Evolutionary conservation across 1,140 invertebrate species (phyloP).

Genomic region (Apolygus lucorum): DNA sequence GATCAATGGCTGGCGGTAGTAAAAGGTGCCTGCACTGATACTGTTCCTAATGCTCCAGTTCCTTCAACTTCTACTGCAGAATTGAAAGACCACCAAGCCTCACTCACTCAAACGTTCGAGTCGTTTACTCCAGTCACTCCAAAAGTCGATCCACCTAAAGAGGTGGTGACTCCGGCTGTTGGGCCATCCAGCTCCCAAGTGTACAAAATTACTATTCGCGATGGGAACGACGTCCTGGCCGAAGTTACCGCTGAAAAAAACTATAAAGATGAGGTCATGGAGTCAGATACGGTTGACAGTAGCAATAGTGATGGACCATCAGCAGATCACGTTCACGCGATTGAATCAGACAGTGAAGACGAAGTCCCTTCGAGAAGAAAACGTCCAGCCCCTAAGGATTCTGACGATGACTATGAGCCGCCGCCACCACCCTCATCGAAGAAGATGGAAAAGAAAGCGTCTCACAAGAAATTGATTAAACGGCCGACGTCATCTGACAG

Average conservation of each 20-base stretch:
- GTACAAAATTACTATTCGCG: constrained; percentile 60
- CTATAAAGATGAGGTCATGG: constrained; percentile 13
- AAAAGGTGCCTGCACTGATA: constrained; percentile 40
- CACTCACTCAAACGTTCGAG: not conserved
- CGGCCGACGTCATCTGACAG: constrained; percentile 23
- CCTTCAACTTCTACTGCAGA: constrained; percentile 23
- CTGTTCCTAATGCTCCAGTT: constrained; percentile 18
- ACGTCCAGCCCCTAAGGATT: not conserved
- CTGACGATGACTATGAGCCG: not conserved
- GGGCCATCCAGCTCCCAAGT: no score
- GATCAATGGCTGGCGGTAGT: constrained; percentile 84
- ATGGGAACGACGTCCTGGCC: constrained; percentile 61
- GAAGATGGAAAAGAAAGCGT: constrained; percentile 21
- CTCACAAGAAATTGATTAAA: constrained; percentile 12
- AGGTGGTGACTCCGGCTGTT: not conserved
- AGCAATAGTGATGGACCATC: not conserved
- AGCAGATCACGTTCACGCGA: not conserved
- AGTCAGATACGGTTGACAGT: not conserved
- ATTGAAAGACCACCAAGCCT: not conserved
- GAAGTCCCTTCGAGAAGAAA: not conserved
- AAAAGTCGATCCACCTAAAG: not conserved
- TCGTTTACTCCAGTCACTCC: not conserved
- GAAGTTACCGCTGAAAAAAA: constrained; percentile 46
- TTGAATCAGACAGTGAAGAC: not conserved
- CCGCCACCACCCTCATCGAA: constrained; percentile 19